Evolutionary conservation across 1,140 invertebrate genomes (phyloP).

Genomic region (Dendroctonus valens): DNA sequence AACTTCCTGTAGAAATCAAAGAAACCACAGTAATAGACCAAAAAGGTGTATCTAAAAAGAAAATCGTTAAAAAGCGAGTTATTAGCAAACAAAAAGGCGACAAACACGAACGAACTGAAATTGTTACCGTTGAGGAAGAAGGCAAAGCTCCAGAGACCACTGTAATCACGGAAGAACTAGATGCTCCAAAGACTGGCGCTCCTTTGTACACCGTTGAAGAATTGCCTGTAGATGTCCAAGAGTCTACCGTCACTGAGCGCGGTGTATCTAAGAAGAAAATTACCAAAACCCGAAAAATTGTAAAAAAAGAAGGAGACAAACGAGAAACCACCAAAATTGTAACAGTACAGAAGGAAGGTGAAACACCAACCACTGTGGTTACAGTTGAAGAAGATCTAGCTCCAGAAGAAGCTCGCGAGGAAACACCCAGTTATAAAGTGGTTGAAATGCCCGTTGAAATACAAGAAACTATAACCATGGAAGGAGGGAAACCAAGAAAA

Average conservation of each 20-base stretch:
- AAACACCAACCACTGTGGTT: conserved; percentile 48
- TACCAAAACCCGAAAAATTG: conserved; percentile 37
- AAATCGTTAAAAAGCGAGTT: conserved; percentile 37
- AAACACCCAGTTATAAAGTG: conserved; percentile 23
- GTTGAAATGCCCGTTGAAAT: conserved; percentile 42
- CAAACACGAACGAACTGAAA: conserved; percentile 38
- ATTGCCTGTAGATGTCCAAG: conserved; percentile 41
- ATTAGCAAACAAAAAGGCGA: conserved; percentile 44
- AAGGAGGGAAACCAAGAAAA: conserved; percentile 27
- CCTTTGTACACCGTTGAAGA: conserved; percentile 38
- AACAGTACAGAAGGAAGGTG: conserved; percentile 47
- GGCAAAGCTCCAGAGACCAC: conserved; percentile 49
- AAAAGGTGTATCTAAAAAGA: background rate
- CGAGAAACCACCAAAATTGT: conserved; percentile 32
- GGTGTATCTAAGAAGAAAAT: conserved; percentile 41
- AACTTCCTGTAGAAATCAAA: conserved; percentile 1
- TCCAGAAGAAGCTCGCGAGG: conserved; percentile 35
- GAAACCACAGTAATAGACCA: conserved; percentile 1
- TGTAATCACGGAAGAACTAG: conserved; percentile 44
- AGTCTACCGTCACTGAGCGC: conserved; percentile 45
- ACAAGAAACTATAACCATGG: conserved; percentile 36
- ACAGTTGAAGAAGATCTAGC: conserved; percentile 34
- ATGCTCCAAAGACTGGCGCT: too few relatives aligned
- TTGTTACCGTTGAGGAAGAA: conserved; percentile 47
- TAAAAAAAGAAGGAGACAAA: conserved; percentile 33